phyloP scores from a whole-genome alignment of 2,797 vertebrate genomes.

The Euthynnus affinis region DNA sequence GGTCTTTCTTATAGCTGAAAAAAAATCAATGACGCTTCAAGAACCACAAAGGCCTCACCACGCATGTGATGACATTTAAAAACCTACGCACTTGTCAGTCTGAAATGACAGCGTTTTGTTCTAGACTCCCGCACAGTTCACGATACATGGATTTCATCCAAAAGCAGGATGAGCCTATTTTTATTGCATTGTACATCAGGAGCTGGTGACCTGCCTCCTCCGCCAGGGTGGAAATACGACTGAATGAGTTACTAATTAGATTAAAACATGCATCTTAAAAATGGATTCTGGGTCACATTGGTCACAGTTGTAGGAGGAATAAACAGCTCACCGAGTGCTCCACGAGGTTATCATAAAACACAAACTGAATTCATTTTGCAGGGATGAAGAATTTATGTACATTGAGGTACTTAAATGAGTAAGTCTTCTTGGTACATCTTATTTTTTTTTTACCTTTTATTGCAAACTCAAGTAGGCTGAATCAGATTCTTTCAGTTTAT shows the following conservation, averaged over 20 bases:
- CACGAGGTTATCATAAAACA: too few relatives aligned
- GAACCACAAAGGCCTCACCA: slow-evolving; percentile 14
- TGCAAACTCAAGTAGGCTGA: neutral
- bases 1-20: neutral
- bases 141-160: slow-evolving; percentile 3
- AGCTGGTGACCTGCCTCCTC: slow-evolving; percentile 60
- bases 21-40: neutral
- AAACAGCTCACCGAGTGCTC: neutral
- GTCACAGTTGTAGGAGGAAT: slow-evolving; percentile 49
- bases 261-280: slow-evolving; percentile 53
- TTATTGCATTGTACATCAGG: neutral
- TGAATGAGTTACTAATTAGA: slow-evolving; percentile 55
- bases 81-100: slow-evolving; percentile 11
- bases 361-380: neutral
- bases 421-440: neutral
- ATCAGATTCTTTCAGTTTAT: too few relatives aligned
- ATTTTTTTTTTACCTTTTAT: neutral
- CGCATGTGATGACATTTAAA: slow-evolving; percentile 4
- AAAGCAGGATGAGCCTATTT: slow-evolving; percentile 20
- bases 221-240: slow-evolving; percentile 49
- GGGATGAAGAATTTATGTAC: neutral
- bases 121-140: slow-evolving; percentile 14
- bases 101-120: slow-evolving; percentile 27
- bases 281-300: slow-evolving; percentile 67
- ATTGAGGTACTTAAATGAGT: neutral